Evolutionary conservation across 1,140 invertebrate genomes (phyloP).

Genomic region (Drosophila lacteicornis): DNA sequence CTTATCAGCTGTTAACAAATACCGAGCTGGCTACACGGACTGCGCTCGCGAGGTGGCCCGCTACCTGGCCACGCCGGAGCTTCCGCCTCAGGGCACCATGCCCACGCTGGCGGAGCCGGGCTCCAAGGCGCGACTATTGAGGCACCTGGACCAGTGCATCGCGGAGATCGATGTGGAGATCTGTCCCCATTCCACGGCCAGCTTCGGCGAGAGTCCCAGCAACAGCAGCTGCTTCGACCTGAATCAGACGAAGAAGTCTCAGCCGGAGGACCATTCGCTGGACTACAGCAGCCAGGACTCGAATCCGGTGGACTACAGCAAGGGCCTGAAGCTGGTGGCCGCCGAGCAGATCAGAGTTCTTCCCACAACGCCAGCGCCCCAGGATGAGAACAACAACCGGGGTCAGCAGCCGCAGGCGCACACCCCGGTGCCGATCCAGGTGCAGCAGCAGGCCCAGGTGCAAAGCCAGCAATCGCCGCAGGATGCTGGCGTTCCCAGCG

Average conservation of each 20-base stretch:
- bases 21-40: constrained; percentile 91
- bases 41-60: constrained; percentile 91
- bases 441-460: constrained; percentile 35
- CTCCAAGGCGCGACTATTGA: constrained; percentile 89
- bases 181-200: constrained; percentile 84
- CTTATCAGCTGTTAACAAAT: constrained; percentile 86
- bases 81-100: constrained; percentile 87
- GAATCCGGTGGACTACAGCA: constrained; percentile 83
- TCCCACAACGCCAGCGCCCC: constrained; percentile 46
- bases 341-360: constrained; percentile 41
- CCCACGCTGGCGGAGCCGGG: constrained; percentile 88
- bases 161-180: constrained; percentile 89
- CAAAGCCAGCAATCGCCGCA: constrained; percentile 35
- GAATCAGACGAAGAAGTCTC: constrained; percentile 52
- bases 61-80: constrained; percentile 88
- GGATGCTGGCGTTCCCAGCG: constrained; percentile 25
- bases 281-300: constrained; percentile 84
- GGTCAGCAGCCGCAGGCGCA: constrained; percentile 53
- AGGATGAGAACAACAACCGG: constrained; percentile 82
- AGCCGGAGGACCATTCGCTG: constrained; percentile 75
- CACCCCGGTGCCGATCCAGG: constrained; percentile 26
- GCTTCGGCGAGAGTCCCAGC: constrained; percentile 76
- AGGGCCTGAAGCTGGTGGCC: constrained; percentile 61
- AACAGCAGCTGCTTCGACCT: constrained; percentile 73
- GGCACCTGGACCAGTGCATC: constrained; percentile 90